Evolutionary conservation across 2,797 vertebrate species (phyloP).

Genomic region (Oreonectes daqikongensis): DNA sequence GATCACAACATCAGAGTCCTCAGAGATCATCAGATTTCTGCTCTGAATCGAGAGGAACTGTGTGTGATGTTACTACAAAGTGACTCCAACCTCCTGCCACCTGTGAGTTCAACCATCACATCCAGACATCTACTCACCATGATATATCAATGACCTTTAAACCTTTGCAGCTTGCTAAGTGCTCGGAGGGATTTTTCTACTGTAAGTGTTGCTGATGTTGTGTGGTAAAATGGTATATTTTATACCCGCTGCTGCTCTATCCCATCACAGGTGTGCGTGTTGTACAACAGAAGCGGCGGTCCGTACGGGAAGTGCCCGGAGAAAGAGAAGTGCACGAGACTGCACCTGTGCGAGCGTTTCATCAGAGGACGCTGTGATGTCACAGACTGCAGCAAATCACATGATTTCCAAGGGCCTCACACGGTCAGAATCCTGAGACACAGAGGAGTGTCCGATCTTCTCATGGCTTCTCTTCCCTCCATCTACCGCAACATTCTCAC

Average conservation of each 20-base stretch:
- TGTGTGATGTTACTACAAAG: slow-evolving; percentile 53
- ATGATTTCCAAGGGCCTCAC: slow-evolving; percentile 56
- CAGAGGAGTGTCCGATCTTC: slow-evolving; percentile 41
- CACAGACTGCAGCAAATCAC: slow-evolving; percentile 46
- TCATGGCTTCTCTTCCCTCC: slow-evolving; percentile 38
- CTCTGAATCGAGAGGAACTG: slow-evolving; percentile 48
- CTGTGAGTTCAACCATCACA: slow-evolving; percentile 30
- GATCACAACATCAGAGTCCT: slow-evolving; percentile 53
- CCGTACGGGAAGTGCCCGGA: slow-evolving; percentile 53
- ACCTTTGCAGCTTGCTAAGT: no score
- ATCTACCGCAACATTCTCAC: slow-evolving; percentile 58
- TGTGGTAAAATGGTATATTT: background rate
- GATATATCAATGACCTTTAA: no score
- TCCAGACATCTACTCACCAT: no score
- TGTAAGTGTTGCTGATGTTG: background rate
- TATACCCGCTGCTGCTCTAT: background rate
- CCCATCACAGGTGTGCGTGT: slow-evolving; percentile 48
- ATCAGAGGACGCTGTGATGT: slow-evolving; percentile 48
- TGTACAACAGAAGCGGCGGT: slow-evolving; percentile 53
- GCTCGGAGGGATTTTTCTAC: no score
- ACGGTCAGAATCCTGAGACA: slow-evolving; percentile 11
- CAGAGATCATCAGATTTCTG: slow-evolving; percentile 33
- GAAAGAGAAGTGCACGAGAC: slow-evolving; percentile 43
- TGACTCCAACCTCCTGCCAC: slow-evolving; percentile 55
- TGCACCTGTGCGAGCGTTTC: slow-evolving; percentile 58